These are phyloP conservation scores for Tyrannus savana DNA, from an alignment of 2,113 vertebrate genomes.

Conservation along the genomic window DNA sequence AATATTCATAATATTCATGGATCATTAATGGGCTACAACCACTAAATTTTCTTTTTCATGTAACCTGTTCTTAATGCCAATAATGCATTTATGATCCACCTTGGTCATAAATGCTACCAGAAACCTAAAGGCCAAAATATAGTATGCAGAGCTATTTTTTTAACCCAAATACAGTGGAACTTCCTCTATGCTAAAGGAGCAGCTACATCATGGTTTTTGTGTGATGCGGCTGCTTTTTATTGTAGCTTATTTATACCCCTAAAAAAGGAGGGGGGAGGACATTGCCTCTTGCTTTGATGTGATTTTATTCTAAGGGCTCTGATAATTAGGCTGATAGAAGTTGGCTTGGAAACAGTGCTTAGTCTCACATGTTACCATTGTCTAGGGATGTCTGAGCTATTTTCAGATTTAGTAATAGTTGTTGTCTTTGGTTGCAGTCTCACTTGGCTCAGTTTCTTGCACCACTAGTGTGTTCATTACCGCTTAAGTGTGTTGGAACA, in stretches of 20 bases:
- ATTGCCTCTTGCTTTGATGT: conserved; percentile 65
- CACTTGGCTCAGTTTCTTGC: conserved; percentile 71
- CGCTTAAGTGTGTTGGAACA: conserved; percentile 66
- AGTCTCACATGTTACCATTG: conserved; percentile 76
- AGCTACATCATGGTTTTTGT: conserved; percentile 49
- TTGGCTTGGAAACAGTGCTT: conserved; percentile 79
- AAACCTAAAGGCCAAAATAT: conserved; percentile 76
- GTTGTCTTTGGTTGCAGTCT: conserved; percentile 77
- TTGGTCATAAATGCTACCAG: conserved; percentile 69
- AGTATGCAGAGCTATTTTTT: conserved; percentile 64
- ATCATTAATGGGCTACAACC: conserved; percentile 33
- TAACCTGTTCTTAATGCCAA: conserved; percentile 70
- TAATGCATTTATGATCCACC: conserved; percentile 64
- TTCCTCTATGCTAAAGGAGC: conserved; percentile 64
- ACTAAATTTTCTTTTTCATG: conserved; percentile 36
- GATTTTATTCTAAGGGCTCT: conserved; percentile 78
- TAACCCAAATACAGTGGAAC: conserved; percentile 48
- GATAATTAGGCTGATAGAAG: conserved; percentile 70
- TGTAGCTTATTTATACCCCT: conserved; percentile 66
- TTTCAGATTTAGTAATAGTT: conserved; percentile 74
- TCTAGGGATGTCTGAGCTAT: conserved; percentile 74
- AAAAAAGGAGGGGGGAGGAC: neutral
- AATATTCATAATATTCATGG: neutral
- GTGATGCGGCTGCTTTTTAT: conserved; percentile 58
- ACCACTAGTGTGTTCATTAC: conserved; percentile 64